Evolutionary conservation across 2,113 vertebrate species (phyloP).

Genomic region (Sialia sialis): DNA sequence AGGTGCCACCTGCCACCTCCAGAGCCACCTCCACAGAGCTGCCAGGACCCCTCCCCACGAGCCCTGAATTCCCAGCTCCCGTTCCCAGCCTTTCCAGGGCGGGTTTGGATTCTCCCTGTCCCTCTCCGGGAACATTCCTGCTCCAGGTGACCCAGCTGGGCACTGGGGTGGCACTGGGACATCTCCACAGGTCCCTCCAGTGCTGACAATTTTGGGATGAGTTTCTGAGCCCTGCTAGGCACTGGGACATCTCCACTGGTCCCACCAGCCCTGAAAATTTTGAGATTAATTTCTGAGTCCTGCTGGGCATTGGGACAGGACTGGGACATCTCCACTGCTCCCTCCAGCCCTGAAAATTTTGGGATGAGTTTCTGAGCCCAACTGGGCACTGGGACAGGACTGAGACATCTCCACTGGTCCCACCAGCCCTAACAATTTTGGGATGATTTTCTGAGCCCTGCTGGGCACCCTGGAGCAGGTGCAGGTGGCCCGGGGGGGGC

Average conservation of each 20-base stretch:
- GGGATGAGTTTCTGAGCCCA: rapidly evolving
- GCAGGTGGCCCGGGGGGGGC: neutral
- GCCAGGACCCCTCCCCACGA: rapidly evolving
- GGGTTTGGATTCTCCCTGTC: neutral
- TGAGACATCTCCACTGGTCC: rapidly evolving
- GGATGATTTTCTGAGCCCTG: rapidly evolving
- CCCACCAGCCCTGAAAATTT: rapidly evolving
- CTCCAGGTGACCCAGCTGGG: neutral
- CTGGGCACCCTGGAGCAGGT: neutral
- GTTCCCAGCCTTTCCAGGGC: rapidly evolving
- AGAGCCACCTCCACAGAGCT: neutral
- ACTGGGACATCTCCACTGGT: rapidly evolving
- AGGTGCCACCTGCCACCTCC: neutral
- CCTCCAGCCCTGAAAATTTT: rapidly evolving
- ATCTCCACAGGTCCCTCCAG: neutral
- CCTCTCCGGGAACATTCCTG: neutral
- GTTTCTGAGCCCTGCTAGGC: neutral
- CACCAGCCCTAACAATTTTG: rapidly evolving
- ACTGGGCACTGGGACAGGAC: rapidly evolving
- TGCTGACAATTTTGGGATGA: rapidly evolving
- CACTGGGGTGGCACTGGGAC: too few species aligned
- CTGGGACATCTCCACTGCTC: too few species aligned
- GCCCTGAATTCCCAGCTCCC: neutral
- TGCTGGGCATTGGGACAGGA: rapidly evolving
- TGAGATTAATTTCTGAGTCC: neutral